These are phyloP conservation scores for Lithobates sylvaticus DNA, from an alignment of 2,797 vertebrate species.

Conservation along the genomic window DNA sequence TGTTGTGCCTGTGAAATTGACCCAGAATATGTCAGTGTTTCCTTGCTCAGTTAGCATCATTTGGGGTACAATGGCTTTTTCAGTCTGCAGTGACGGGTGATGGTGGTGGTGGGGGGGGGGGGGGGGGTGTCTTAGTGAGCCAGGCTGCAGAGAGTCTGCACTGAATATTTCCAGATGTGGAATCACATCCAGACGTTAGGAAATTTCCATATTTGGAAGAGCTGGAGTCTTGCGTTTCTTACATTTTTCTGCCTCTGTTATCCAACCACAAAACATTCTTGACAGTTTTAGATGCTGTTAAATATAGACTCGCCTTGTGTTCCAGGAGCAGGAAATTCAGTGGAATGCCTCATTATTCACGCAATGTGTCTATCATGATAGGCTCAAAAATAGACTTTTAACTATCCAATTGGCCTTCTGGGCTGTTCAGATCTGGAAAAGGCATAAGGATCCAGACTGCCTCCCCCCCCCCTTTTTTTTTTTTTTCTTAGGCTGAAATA, in stretches of 20 bases:
- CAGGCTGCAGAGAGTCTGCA: conserved; percentile 70
- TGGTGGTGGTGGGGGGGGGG: neutral
- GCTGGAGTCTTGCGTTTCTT: conserved; percentile 97
- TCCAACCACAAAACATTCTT: conserved; percentile 97
- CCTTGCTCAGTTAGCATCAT: neutral
- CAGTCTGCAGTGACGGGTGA: conserved; percentile 16
- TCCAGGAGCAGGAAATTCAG: conserved; percentile 93
- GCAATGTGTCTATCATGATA: conserved; percentile 86
- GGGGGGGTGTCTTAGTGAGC: neutral
- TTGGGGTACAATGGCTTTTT: conserved; percentile 36
- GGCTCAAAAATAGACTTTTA: conserved; percentile 74
- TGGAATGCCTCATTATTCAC: conserved; percentile 90
- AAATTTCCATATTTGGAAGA: conserved; percentile 99
- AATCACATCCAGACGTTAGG: conserved; percentile 95
- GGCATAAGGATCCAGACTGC: conserved; percentile 65
- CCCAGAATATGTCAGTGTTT: conserved; percentile 28
- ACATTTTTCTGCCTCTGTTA: conserved; percentile 95
- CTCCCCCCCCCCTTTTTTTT: conserved; percentile 55
- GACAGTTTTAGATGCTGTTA: conserved; percentile 95
- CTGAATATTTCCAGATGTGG: conserved; percentile 95
- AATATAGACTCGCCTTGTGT: conserved; percentile 88
- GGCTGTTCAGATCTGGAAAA: conserved; percentile 64
- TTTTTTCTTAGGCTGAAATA: conserved; percentile 68
- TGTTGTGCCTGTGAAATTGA: neutral
- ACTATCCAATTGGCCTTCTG: conserved; percentile 81